Evolutionary conservation across 2,113 vertebrate species (phyloP).

Genomic region (Indicator indicator): DNA sequence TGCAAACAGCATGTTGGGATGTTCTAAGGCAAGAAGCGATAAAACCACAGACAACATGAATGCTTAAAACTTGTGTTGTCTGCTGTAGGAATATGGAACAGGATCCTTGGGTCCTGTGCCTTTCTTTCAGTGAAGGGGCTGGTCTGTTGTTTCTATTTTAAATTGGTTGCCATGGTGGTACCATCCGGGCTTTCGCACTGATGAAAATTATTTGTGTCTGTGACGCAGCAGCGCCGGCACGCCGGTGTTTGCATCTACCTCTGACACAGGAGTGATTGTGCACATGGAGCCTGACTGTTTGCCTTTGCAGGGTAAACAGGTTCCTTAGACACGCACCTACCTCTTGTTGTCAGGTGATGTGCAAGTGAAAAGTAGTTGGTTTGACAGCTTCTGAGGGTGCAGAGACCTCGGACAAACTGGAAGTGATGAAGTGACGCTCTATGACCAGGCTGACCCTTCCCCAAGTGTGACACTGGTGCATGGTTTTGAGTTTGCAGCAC

Average conservation of each 20-base stretch:
- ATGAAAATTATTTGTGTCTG: constrained; percentile 41
- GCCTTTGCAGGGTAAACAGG: constrained; percentile 1
- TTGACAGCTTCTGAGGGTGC: background rate
- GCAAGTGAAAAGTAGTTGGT: background rate
- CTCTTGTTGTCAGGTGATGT: background rate
- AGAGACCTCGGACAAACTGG: background rate
- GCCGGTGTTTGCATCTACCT: constrained; percentile 36
- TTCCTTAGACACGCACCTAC: background rate
- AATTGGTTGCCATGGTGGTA: constrained; percentile 69
- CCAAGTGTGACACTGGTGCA: accelerated
- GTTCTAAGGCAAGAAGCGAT: background rate
- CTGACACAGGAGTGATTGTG: background rate
- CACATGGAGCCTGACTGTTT: constrained; percentile 12
- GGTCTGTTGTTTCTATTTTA: constrained; percentile 62
- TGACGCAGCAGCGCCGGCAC: constrained; percentile 47
- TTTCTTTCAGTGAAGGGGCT: constrained; percentile 24
- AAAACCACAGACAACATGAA: background rate
- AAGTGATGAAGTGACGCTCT: background rate
- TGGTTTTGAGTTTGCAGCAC: background rate
- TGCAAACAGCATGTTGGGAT: background rate
- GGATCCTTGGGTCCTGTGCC: background rate
- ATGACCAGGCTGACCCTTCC: background rate
- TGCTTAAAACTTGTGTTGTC: background rate
- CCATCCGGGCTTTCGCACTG: constrained; percentile 40
- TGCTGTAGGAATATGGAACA: background rate